Conservation (phyloP, 2,113 vertebrate genomes). For the Saccopteryx bilineata region DNA sequence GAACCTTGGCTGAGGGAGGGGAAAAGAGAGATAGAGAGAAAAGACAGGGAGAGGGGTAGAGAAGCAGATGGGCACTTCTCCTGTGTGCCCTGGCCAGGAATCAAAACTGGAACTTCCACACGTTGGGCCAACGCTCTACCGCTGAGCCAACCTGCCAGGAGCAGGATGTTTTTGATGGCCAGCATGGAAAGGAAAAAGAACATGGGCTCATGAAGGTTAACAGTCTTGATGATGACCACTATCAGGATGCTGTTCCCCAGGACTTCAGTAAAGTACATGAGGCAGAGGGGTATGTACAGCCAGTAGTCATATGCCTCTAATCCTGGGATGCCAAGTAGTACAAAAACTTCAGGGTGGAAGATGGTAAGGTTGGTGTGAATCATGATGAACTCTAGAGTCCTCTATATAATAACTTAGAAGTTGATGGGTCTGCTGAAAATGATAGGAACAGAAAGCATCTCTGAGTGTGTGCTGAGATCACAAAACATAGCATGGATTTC, state of each 20-base stretch:
- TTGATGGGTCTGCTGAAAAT: constrained; percentile 25
- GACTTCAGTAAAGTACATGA: constrained; percentile 71
- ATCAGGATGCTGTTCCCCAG: constrained; percentile 75
- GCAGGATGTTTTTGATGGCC: constrained; percentile 73
- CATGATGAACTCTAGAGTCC: constrained; percentile 41
- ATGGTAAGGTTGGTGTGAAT: constrained; percentile 44
- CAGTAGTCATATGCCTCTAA: constrained; percentile 67
- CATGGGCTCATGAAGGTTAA: constrained; percentile 76
- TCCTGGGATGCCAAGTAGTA: constrained; percentile 74
- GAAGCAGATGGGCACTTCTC: too few relatives aligned
- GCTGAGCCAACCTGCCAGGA: too few relatives aligned
- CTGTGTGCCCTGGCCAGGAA: too few relatives aligned
- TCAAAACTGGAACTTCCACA: too few relatives aligned
- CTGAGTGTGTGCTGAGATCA: not conserved
- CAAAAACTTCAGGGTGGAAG: constrained; percentile 72
- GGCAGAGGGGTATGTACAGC: constrained; percentile 71
- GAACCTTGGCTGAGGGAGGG: too few relatives aligned
- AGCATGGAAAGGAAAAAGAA: constrained; percentile 80
- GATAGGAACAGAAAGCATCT: constrained; percentile 27
- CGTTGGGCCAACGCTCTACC: too few relatives aligned
- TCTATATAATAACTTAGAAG: not conserved
- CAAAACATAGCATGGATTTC: not conserved
- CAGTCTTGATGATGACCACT: constrained; percentile 62
- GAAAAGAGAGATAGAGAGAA: too few relatives aligned
- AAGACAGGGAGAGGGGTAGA: too few relatives aligned